These are phyloP conservation scores for Galbula dea DNA, from an alignment of 2,113 vertebrate genomes.

Conservation along the genomic window DNA sequence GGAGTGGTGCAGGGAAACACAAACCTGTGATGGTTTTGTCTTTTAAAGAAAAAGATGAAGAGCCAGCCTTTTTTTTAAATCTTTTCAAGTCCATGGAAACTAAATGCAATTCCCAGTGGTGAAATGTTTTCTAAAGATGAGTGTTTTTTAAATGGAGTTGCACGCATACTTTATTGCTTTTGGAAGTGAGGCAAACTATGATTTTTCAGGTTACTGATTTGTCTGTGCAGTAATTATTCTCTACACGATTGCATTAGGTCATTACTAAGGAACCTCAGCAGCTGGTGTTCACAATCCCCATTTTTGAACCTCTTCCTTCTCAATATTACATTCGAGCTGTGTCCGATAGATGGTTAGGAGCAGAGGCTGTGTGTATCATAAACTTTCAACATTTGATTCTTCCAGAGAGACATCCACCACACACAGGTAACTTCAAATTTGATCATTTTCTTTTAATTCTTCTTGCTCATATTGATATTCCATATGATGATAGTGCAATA, in stretches of 20 bases:
- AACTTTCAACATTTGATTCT: conserved; percentile 98
- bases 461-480: not conserved
- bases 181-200: not conserved
- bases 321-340: conserved; percentile 97
- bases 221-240: conserved; percentile 5
- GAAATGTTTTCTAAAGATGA: not conserved
- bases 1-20: too few species aligned
- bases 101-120: not conserved
- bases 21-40: not conserved
- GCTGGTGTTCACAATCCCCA: conserved; percentile 95
- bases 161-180: not conserved
- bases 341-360: conserved; percentile 95
- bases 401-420: conserved; percentile 94
- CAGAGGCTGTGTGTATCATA: conserved; percentile 93
- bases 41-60: not conserved
- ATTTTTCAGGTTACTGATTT: not conserved
- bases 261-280: conserved; percentile 86
- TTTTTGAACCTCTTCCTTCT: conserved; percentile 96
- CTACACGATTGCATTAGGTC: conserved; percentile 76
- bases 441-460: not conserved
- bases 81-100: not conserved
- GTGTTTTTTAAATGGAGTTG: not conserved
- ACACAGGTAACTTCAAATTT: conserved; percentile 84
- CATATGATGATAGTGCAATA: not conserved
- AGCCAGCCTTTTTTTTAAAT: not conserved